Evolutionary conservation across 2,888 invertebrate species (phyloP).

Genomic region (Tortricodes alternella): DNA sequence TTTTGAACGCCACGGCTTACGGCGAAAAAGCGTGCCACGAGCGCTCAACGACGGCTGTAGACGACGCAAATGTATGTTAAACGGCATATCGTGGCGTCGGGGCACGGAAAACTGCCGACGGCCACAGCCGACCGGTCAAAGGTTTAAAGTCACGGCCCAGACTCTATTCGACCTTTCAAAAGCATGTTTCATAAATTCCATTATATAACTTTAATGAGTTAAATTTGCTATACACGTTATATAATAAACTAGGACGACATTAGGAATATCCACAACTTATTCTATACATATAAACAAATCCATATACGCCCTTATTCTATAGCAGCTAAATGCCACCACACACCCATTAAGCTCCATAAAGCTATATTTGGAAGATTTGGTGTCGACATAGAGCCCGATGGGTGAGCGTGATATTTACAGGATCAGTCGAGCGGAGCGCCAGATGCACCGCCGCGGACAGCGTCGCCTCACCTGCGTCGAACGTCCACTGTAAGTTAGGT

Average conservation of each 20-base stretch:
- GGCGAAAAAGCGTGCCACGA: too few relatives aligned
- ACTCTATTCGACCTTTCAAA: conserved; percentile 58
- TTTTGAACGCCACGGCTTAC: too few relatives aligned
- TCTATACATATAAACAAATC: conserved; percentile 76
- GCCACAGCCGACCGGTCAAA: too few relatives aligned
- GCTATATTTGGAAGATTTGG: conserved; percentile 78
- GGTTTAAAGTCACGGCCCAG: conserved; percentile 75
- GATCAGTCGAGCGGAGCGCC: conserved; percentile 57
- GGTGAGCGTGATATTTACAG: conserved; percentile 73
- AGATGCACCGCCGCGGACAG: conserved; percentile 3
- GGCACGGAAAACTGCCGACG: too few relatives aligned
- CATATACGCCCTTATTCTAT: conserved; percentile 73
- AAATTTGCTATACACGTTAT: conserved; percentile 73
- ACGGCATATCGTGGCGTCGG: too few relatives aligned
- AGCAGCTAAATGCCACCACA: conserved; percentile 71
- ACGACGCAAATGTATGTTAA: too few relatives aligned
- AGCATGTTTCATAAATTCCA: conserved; percentile 63
- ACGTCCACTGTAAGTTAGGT: conserved; percentile 47
- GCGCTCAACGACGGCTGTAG: too few relatives aligned
- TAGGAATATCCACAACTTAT: conserved; percentile 80
- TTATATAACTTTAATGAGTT: conserved; percentile 61
- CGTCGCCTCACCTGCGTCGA: background rate
- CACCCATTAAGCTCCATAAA: conserved; percentile 70
- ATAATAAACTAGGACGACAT: conserved; percentile 71
- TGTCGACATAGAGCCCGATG: conserved; percentile 65